These are phyloP conservation scores for Charadrius vociferus DNA, from an alignment of 2,113 vertebrate species.

Conservation along the genomic window DNA sequence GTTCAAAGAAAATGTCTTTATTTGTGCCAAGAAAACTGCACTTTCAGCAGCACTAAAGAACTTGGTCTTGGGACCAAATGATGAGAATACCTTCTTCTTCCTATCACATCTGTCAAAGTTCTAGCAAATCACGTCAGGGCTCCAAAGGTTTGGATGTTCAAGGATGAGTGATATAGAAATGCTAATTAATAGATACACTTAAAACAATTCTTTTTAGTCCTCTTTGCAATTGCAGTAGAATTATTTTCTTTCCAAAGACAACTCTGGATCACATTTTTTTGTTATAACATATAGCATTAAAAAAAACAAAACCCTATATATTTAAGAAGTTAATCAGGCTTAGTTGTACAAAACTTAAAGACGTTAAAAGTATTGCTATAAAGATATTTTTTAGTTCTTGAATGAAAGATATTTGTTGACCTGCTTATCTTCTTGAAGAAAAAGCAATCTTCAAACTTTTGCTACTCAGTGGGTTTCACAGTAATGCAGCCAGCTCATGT, in stretches of 20 bases:
- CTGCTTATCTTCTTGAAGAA: background rate
- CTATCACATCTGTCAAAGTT: background rate
- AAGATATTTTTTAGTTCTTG: background rate
- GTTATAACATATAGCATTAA: background rate
- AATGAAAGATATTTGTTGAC: background rate
- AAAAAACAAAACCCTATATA: background rate
- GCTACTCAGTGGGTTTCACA: background rate
- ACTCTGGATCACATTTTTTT: background rate
- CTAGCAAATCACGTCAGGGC: background rate
- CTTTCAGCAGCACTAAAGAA: conserved; percentile 1
- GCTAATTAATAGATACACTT: background rate
- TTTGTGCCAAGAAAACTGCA: conserved; percentile 10
- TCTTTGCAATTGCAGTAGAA: background rate
- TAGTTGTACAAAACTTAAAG: background rate
- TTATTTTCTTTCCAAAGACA: background rate
- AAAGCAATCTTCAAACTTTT: background rate
- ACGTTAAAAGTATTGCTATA: background rate
- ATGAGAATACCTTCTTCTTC: background rate
- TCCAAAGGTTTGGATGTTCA: background rate
- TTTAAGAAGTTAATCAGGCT: background rate
- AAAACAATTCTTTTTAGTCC: background rate
- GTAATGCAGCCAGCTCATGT: background rate
- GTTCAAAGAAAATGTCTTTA: background rate
- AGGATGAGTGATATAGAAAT: background rate
- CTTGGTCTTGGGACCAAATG: background rate